phyloP scores from a whole-genome alignment of 2,888 invertebrate genomes.

The Busseola fusca region DNA sequence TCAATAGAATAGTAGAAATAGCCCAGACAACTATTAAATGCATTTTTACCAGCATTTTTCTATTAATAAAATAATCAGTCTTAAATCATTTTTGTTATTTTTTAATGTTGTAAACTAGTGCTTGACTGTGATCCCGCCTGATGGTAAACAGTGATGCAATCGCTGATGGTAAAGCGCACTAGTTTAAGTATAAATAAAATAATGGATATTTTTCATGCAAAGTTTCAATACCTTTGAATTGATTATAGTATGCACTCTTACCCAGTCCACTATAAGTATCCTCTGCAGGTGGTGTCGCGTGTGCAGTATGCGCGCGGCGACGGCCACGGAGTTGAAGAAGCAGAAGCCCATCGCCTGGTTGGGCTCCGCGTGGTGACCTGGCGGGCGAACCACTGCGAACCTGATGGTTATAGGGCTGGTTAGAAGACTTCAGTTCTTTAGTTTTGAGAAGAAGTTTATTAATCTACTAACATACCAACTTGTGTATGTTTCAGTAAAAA shows the following conservation, averaged over 20 bases:
- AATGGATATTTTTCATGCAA: no score
- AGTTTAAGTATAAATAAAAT: no score
- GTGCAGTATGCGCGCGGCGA: conserved; percentile 96
- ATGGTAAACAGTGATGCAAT: no score
- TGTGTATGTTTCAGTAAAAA: no score
- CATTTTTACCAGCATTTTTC: background rate
- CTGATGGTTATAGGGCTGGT: conserved; percentile 86
- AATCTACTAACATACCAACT: no score
- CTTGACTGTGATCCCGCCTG: no score
- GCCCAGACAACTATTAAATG: background rate
- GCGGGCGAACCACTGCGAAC: conserved; percentile 99
- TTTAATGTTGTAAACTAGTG: no score
- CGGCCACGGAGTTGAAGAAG: conserved; percentile 99
- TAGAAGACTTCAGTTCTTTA: background rate
- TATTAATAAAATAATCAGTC: background rate
- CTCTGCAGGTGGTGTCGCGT: conserved; percentile 95
- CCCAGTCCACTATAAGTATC: conserved; percentile 99
- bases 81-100: no score
- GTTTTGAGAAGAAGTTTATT: background rate
- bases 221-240: no score
- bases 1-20: background rate
- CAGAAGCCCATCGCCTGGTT: conserved; percentile 99
- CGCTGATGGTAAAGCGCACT: no score
- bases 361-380: conserved; percentile 97
- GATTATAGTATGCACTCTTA: conserved; percentile 66